These are phyloP conservation scores for rabbit (Oryctolagus cuniculus) DNA, from an alignment of 2,113 vertebrate species.

Conservation along the genomic window mOryCun1.1 NC_091434.1:122268501-122269000, in stretches of 20 bases:
- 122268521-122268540: conserved; percentile 59
- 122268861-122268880: conserved; percentile 58
- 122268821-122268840: conserved; percentile 78
- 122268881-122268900: conserved; percentile 78
- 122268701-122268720: conserved; percentile 81
- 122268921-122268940: conserved; percentile 78
- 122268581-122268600: conserved; percentile 81
- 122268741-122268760: conserved; percentile 65
- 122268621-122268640: conserved; percentile 78
- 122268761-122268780: conserved; percentile 72
- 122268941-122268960: conserved; percentile 80
- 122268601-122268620: conserved; percentile 64
- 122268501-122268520: conserved; percentile 71
- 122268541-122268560: conserved; percentile 56
- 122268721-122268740: conserved; percentile 74
- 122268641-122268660: conserved; percentile 78
- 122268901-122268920: conserved; percentile 78
- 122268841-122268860: conserved; percentile 79
- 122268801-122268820: conserved; percentile 80
- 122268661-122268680: conserved; percentile 82
- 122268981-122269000: conserved; percentile 79
- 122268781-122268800: conserved; percentile 81
- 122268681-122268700: conserved; percentile 80
- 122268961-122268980: conserved; percentile 81
- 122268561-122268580: conserved; percentile 77